Evolutionary conservation across 1,140 invertebrate species (phyloP).

Genomic region (Drosophila sp.): DNA sequence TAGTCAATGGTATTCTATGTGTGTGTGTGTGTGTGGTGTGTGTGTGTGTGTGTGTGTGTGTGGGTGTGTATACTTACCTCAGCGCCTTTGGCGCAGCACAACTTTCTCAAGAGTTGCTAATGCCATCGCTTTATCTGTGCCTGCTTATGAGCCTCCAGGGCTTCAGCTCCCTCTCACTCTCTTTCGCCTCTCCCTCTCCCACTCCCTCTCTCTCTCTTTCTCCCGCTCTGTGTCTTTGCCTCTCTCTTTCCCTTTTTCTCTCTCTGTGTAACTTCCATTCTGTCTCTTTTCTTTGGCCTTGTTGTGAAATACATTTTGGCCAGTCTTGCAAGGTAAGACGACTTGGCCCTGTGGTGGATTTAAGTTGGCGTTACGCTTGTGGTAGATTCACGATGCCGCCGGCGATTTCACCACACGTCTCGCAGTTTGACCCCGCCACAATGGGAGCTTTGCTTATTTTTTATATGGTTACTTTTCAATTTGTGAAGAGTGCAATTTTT

Average conservation of each 20-base stretch:
- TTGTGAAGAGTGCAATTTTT: too few species aligned
- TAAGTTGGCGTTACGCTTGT: constrained; percentile 12
- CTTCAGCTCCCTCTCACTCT: constrained; percentile 13
- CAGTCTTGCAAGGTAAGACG: constrained; percentile 40
- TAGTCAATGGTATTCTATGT: too few species aligned
- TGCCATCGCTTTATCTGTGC: constrained; percentile 70
- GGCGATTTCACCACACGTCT: constrained; percentile 66
- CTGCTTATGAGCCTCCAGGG: constrained; percentile 74
- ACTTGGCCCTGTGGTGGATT: constrained; percentile 15
- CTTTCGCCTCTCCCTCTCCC: neutral
- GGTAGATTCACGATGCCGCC: constrained; percentile 52
- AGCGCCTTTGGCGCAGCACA: constrained; percentile 62
- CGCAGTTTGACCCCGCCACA: constrained; percentile 32
- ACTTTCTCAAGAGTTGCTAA: constrained; percentile 74
- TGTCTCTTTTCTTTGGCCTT: constrained; percentile 52
- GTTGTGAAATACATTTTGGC: constrained; percentile 60
- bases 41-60: constrained; percentile 6
- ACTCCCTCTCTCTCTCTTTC: neutral
- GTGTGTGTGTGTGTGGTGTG: neutral
- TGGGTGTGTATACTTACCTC: constrained; percentile 19
- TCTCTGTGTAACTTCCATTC: too few species aligned
- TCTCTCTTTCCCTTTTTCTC: constrained; percentile 10
- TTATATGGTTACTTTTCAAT: too few species aligned
- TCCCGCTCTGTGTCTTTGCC: neutral
- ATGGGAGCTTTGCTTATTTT: neutral